These are phyloP conservation scores for Pandemis cinnamomeana DNA, from an alignment of 2,888 invertebrate species.

Conservation along the genomic window DNA sequence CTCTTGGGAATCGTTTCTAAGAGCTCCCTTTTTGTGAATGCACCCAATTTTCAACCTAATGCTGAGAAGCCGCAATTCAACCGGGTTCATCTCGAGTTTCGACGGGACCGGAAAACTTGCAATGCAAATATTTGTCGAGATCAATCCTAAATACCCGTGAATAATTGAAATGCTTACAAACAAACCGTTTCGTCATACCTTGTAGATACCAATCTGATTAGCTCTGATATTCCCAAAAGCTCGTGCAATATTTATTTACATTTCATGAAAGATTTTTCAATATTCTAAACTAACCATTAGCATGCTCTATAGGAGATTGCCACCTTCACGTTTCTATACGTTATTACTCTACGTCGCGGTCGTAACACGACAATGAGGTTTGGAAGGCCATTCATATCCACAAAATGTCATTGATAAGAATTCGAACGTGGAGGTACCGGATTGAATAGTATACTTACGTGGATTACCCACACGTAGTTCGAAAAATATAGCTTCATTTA, in stretches of 20 bases:
- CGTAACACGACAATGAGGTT: not conserved
- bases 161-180: slow-evolving; percentile 18
- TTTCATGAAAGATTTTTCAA: not conserved
- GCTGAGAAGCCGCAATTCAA: not conserved
- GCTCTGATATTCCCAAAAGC: not conserved
- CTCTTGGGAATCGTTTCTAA: too few species aligned
- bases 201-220: not conserved
- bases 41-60: not conserved
- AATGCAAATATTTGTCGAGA: slow-evolving; percentile 19
- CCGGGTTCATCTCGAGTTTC: not conserved
- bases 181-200: not conserved
- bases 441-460: not conserved
- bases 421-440: not conserved
- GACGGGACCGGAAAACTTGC: slow-evolving; percentile 6
- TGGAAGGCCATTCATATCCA: not conserved
- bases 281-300: not conserved
- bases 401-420: not conserved
- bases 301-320: not conserved
- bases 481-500: too few species aligned
- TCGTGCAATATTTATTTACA: not conserved
- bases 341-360: too few species aligned
- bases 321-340: too few species aligned
- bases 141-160: slow-evolving; percentile 5
- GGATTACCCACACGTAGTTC: not conserved
- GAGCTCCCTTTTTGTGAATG: not conserved